Percentiles rank a stretch among this genome's conserved stretches.
These are phyloP conservation scores for Drosophila pseudoobscura DNA, from an alignment of 1,140 invertebrate genomes.

Conservation along the genomic window DNA sequence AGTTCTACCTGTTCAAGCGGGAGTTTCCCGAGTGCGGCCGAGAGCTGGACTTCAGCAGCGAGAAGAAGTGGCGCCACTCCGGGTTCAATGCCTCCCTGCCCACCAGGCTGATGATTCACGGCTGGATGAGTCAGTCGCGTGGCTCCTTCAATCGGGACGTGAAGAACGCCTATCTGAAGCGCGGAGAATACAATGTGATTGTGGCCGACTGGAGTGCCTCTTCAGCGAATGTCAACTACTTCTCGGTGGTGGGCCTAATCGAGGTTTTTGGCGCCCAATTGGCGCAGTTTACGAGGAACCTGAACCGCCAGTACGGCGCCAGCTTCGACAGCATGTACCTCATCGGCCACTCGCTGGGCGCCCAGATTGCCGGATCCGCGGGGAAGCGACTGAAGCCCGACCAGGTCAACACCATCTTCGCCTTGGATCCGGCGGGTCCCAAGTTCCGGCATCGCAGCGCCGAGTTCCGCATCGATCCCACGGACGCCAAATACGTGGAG, in stretches of 20 bases:
- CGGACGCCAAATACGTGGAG: conserved; percentile 89
- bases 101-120: conserved; percentile 75
- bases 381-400: conserved; percentile 85
- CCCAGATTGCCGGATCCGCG: conserved; percentile 90
- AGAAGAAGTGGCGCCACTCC: conserved; percentile 17
- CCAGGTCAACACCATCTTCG: conserved; percentile 86
- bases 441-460: conserved; percentile 85
- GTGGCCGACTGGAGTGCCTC: conserved; percentile 86
- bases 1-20: conserved; percentile 70
- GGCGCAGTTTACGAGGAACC: conserved; percentile 72
- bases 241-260: conserved; percentile 84
- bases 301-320: conserved; percentile 51
- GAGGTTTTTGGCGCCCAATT: conserved; percentile 78
- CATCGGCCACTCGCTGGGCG: conserved; percentile 93
- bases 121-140: conserved; percentile 81
- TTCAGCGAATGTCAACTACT: conserved; percentile 84
- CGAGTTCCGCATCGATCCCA: conserved; percentile 85
- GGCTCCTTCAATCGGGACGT: conserved; percentile 78
- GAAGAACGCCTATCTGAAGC: conserved; percentile 85
- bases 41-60: conserved; percentile 52
- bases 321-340: conserved; percentile 86
- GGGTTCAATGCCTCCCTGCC: conserved; percentile 71
- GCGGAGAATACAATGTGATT: conserved; percentile 86
- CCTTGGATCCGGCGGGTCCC: conserved; percentile 89
- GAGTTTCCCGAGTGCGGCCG: conserved; percentile 64